These are phyloP conservation scores for Pectinophora gossypiella DNA, from an alignment of 1,140 invertebrate genomes.

Conservation along the genomic window DNA sequence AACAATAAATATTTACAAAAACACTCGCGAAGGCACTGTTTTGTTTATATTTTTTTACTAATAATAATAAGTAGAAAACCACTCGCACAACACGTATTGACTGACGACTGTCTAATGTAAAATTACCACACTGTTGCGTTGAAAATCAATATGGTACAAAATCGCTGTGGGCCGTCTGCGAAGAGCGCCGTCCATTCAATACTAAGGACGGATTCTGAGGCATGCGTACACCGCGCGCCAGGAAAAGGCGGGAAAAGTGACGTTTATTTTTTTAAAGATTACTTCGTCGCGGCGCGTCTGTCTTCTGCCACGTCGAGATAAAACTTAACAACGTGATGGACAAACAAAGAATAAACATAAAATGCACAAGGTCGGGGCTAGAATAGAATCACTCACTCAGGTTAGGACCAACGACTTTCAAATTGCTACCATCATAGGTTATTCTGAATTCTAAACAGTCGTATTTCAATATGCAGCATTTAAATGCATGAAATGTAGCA, in stretches of 20 bases:
- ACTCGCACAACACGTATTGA: slow-evolving; percentile 39
- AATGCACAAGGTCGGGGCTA: too few species aligned
- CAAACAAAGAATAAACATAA: too few species aligned
- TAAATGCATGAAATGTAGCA: too few species aligned
- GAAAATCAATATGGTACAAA: slow-evolving; percentile 53
- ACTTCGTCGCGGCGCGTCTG: neutral
- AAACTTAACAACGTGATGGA: neutral
- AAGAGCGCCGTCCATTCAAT: slow-evolving; percentile 53
- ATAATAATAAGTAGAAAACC: slow-evolving; percentile 17
- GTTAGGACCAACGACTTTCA: too few species aligned
- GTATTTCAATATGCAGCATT: too few species aligned
- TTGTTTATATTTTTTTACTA: slow-evolving; percentile 29
- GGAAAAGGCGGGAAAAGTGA: slow-evolving; percentile 57
- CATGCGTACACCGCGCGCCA: slow-evolving; percentile 49
- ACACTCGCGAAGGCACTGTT: slow-evolving; percentile 54
- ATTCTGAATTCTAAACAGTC: too few species aligned
- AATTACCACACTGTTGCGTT: slow-evolving; percentile 41
- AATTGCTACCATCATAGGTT: too few species aligned
- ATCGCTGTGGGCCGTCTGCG: slow-evolving; percentile 27
- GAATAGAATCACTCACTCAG: too few species aligned
- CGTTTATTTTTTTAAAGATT: slow-evolving; percentile 41
- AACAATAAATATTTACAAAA: slow-evolving; percentile 23
- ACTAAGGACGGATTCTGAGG: slow-evolving; percentile 39
- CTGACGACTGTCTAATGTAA: slow-evolving; percentile 29
- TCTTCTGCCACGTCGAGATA: neutral